A percentile compares a stretch with the other conserved stretches of the same genome.
phyloP scores from a whole-genome alignment of 2,888 invertebrate genomes.

The Aromia moschata region DNA sequence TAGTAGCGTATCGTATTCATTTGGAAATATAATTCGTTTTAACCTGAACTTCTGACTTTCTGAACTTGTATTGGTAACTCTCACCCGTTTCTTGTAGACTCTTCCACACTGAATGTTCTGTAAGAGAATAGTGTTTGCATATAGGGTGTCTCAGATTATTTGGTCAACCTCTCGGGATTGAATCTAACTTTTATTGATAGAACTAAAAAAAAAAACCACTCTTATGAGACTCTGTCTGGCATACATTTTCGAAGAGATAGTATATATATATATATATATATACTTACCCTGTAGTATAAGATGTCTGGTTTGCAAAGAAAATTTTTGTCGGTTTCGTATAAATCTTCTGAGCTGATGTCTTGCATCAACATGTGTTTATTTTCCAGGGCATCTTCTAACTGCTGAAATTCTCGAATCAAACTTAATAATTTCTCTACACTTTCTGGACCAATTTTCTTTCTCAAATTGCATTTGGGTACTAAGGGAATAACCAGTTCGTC shows the following conservation, averaged over 20 bases:
- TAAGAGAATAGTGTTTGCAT: too few relatives aligned
- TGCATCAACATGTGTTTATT: conserved; percentile 31
- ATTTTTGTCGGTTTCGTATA: conserved; percentile 21
- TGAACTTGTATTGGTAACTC: conserved; percentile 32
- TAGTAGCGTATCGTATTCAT: conserved; percentile 38
- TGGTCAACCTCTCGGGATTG: too few relatives aligned
- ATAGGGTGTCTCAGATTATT: too few relatives aligned
- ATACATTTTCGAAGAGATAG: too few relatives aligned
- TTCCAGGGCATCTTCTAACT: conserved; percentile 41
- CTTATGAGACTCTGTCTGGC: too few relatives aligned
- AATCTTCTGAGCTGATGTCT: background rate
- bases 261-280: too few relatives aligned
- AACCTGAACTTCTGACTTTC: conserved; percentile 39
- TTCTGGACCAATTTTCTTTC: conserved; percentile 33
- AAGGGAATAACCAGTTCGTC: conserved; percentile 27
- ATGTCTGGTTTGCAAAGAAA: conserved; percentile 34
- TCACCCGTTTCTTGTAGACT: conserved; percentile 36
- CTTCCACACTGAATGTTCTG: conserved; percentile 37
- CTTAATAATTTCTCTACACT: conserved; percentile 32
- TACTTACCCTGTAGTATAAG: conserved; percentile 36
- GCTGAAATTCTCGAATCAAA: conserved; percentile 37
- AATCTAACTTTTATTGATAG: too few relatives aligned
- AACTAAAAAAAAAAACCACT: too few relatives aligned
- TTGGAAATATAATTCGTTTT: conserved; percentile 26
- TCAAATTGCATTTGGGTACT: conserved; percentile 33